Evolutionary conservation across 1,140 invertebrate genomes (phyloP).

Genomic region (Pemphigus obesinymphae): DNA sequence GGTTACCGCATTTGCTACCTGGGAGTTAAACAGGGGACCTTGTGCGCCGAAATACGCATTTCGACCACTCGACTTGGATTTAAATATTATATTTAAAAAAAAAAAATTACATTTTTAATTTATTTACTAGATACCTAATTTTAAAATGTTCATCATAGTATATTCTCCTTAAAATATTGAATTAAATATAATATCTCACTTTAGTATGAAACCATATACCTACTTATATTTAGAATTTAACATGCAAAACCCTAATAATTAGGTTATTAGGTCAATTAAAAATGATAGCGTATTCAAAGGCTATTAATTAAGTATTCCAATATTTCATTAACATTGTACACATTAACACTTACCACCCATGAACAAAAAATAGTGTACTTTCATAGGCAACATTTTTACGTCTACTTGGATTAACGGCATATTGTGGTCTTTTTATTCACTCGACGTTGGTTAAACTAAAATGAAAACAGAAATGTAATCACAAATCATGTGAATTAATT

Average conservation of each 20-base stretch:
- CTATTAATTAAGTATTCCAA: background rate
- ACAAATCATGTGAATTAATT: background rate
- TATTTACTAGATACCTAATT: too few relatives aligned
- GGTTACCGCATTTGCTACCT: too few relatives aligned
- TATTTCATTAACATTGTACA: background rate
- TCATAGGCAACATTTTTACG: constrained; percentile 73
- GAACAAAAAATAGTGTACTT: constrained; percentile 81
- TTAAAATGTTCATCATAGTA: too few relatives aligned
- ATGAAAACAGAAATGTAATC: background rate
- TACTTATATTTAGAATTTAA: too few relatives aligned
- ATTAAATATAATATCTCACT: too few relatives aligned
- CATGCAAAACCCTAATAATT: background rate
- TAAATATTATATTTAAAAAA: too few relatives aligned
- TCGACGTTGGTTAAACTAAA: background rate
- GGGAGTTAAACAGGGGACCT: too few relatives aligned
- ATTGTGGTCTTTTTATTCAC: constrained; percentile 26
- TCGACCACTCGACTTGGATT: too few relatives aligned
- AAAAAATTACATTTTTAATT: too few relatives aligned
- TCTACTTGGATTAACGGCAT: constrained; percentile 58
- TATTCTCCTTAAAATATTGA: too few relatives aligned
- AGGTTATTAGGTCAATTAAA: constrained; percentile 21
- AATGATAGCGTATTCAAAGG: background rate
- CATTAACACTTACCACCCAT: constrained; percentile 68
- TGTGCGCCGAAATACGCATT: too few relatives aligned
- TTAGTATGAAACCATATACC: too few relatives aligned